Evolutionary conservation across 2,888 invertebrate species (phyloP).

Genomic region (Drosophila suboccidentalis): DNA sequence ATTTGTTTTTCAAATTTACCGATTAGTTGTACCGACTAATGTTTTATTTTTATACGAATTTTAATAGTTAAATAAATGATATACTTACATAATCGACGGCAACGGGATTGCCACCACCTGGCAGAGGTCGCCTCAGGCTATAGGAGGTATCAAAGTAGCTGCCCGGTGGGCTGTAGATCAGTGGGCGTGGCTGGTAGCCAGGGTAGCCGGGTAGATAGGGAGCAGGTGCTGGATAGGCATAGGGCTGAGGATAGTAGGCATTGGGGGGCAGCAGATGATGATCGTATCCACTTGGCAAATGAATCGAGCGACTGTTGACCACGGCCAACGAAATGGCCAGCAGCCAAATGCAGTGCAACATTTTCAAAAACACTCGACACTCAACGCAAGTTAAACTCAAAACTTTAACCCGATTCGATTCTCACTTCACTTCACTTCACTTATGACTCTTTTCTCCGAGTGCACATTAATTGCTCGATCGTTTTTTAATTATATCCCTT

Average conservation of each 20-base stretch:
- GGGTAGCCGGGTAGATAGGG: conserved; percentile 37
- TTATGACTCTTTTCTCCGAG: neutral
- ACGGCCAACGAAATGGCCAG: conserved; percentile 25
- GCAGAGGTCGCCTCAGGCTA: conserved; percentile 79
- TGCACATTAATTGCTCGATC: conserved; percentile 25
- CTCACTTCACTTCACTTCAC: neutral
- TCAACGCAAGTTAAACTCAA: neutral
- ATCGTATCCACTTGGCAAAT: conserved; percentile 19
- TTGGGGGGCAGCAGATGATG: conserved; percentile 28
- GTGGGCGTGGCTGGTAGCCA: conserved; percentile 42
- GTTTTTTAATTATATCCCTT: neutral
- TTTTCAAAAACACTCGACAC: conserved; percentile 13
- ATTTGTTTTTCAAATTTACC: too few species aligned
- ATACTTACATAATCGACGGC: conserved; percentile 81
- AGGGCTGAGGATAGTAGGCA: conserved; percentile 48
- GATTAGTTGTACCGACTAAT: too few species aligned
- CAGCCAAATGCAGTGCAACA: conserved; percentile 61
- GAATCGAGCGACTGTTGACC: conserved; percentile 44
- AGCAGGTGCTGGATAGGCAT: conserved; percentile 30
- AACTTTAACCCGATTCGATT: conserved; percentile 1
- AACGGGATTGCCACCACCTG: conserved; percentile 85
- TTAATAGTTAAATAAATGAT: neutral
- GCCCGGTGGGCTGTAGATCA: conserved; percentile 59
- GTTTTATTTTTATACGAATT: too few species aligned
- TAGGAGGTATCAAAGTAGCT: conserved; percentile 78